These are phyloP conservation scores for Atrina japonica DNA, from an alignment of 2,888 invertebrate genomes.

Conservation along the genomic window DNA sequence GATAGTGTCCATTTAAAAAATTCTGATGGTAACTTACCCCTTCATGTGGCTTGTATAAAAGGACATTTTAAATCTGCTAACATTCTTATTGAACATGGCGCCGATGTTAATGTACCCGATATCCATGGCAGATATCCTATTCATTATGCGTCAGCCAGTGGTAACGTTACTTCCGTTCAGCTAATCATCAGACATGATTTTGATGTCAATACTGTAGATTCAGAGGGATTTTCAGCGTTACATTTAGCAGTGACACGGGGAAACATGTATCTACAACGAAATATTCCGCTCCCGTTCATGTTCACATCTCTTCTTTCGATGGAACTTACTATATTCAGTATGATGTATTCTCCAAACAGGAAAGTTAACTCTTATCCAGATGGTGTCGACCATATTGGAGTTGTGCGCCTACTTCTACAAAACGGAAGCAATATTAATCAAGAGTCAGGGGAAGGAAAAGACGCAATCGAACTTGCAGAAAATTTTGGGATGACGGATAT, in stretches of 20 bases:
- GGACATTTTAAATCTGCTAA: conserved; percentile 33
- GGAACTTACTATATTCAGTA: background rate
- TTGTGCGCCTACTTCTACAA: conserved; percentile 20
- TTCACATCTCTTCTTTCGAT: conserved; percentile 23
- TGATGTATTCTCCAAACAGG: conserved; percentile 6
- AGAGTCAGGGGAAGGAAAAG: background rate
- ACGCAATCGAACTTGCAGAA: conserved; percentile 16
- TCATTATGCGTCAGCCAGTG: conserved; percentile 51
- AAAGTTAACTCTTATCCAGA: background rate
- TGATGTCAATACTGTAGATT: conserved; percentile 33
- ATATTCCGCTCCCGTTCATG: conserved; percentile 37
- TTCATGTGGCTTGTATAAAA: conserved; percentile 37
- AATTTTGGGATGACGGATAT: conserved; percentile 14
- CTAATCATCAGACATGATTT: conserved; percentile 24
- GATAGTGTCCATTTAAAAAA: conserved; percentile 15
- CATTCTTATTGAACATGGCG: conserved; percentile 37
- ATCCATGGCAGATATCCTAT: conserved; percentile 39
- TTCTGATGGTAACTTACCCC: conserved; percentile 31
- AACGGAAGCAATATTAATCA: conserved; percentile 7
- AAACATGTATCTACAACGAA: conserved; percentile 34
- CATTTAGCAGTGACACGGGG: conserved; percentile 47
- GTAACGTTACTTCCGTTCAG: conserved; percentile 28
- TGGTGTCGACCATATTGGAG: conserved; percentile 28
- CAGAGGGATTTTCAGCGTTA: conserved; percentile 39
- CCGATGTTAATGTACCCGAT: conserved; percentile 38